Conservation (phyloP, 1,140 invertebrate genomes). For the Thaumetopoea pityocampa region DNA sequence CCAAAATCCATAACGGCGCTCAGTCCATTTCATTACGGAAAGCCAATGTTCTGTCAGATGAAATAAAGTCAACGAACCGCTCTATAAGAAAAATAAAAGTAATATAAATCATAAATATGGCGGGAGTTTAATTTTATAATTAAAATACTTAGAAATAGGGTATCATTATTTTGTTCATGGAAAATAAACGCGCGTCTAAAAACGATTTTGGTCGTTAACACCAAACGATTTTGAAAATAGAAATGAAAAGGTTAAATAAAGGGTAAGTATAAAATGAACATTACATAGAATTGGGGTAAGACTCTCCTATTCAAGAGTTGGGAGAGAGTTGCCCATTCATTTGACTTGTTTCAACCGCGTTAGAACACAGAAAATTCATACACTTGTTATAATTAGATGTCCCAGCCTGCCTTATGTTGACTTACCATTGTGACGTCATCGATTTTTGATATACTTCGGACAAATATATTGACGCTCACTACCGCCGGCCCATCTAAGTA, state of each 20-base stretch:
- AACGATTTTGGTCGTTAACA: conserved; percentile 75
- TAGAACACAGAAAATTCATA: conserved; percentile 42
- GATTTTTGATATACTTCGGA: conserved; percentile 98
- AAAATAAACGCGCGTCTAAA: conserved; percentile 46
- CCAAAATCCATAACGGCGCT: not conserved
- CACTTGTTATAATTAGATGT: conserved; percentile 56
- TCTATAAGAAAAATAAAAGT: conserved; percentile 34
- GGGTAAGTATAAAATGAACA: conserved; percentile 42
- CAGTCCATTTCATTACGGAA: conserved; percentile 32
- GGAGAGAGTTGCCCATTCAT: conserved; percentile 71
- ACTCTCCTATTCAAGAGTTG: conserved; percentile 51
- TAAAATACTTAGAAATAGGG: too few relatives aligned
- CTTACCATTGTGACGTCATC: conserved; percentile 99
- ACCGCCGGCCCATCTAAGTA: conserved; percentile 91
- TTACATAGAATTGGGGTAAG: conserved; percentile 61
- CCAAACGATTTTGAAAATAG: conserved; percentile 36
- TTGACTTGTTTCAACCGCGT: conserved; percentile 66
- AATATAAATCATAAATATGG: conserved; percentile 8
- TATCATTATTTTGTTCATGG: too few relatives aligned
- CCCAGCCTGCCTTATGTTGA: conserved; percentile 66
- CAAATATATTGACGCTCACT: conserved; percentile 97
- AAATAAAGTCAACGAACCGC: conserved; percentile 40
- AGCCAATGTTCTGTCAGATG: conserved; percentile 33
- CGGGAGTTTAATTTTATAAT: too few relatives aligned
- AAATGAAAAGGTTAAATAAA: conserved; percentile 41